Evolutionary conservation across 1,140 invertebrate species (phyloP), one percentile per base, ranked within the genome.

Genomic region (Epicauta chinensis): DNA sequence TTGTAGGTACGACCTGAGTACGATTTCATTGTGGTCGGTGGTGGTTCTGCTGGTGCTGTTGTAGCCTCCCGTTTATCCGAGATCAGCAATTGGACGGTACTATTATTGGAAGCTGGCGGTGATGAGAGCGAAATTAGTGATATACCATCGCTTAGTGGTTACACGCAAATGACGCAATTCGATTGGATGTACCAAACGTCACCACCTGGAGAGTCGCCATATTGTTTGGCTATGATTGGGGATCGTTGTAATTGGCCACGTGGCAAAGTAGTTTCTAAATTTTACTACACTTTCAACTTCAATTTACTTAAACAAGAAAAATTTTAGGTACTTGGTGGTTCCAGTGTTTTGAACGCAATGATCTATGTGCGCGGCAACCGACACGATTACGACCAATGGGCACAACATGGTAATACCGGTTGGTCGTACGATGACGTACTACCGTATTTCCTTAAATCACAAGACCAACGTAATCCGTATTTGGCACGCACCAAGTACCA

Each of bases 151-250:
- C 64, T 91, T 34, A 83, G 83, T 10, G 84, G 84, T 0, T 90
- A 88, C 56, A 79, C 79, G 5, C 87, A 91, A 62, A 75, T 89
- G 3, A 82, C 85, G 0, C 83, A 89, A 6, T 73, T 93, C 62
- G 93, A 97, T 73, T 97, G 93, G 94, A 84, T 91, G 70, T 96
- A 91, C 70, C 82, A 90, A 71, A 95, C 92, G 7, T 82, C 84
- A 6, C 89, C 91, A 0, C 89, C 87, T 46, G 76, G 75, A 2
- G 77, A 81, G 49, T 81, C 83, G 6, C 77, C 81, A 1, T 90
- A 89, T 67, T 91, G 87, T 61, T 76, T 87, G 41, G 88, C 85
- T 1, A 91, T 91, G 88, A 79, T 83, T 30, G 87, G 83, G 0
- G 86, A 89, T 65, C 75, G 87, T 16, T 92, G 89, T 63, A 89